A percentile compares a stretch with the other conserved stretches of the same genome.
phyloP scores from a whole-genome alignment of 23 tunicate species.

The Oikopleura vanhoeffeni region DNA sequence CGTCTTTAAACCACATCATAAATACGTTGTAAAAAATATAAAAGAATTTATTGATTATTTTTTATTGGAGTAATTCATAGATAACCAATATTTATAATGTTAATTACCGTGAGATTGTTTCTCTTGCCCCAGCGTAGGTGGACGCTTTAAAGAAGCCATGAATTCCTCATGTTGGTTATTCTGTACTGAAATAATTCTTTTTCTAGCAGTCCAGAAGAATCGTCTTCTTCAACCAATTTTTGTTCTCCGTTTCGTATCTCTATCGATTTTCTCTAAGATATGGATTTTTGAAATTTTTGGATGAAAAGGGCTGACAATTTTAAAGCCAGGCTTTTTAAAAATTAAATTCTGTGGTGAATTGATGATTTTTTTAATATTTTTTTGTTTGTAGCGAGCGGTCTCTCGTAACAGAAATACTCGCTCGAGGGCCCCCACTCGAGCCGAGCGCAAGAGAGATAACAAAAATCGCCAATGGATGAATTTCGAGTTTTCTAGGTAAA shows the following conservation, averaged over 20 bases:
- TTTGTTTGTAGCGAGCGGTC: neutral
- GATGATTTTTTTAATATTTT: neutral
- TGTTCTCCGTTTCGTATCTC: neutral
- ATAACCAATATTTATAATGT: no score
- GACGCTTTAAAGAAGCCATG: neutral
- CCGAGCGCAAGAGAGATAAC: no score
- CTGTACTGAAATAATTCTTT: neutral
- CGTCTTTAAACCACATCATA: no score
- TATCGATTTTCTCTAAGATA: neutral
- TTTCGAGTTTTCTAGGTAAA: no score
- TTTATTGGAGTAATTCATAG: no score
- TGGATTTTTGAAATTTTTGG: neutral
- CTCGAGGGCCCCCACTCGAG: slow-evolving; percentile 10
- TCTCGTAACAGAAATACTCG: neutral
- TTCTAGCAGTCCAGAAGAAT: neutral
- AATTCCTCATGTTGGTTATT: neutral
- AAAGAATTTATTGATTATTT: no score
- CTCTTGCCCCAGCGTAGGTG: neutral
- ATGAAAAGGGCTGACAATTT: no score
- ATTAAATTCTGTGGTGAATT: no score
- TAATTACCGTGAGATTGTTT: neutral
- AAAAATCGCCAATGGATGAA: no score
- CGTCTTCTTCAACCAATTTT: neutral
- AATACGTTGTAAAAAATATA: no score
- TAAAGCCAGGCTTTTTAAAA: no score